phyloP scores from a whole-genome alignment of 2,113 vertebrate genomes.

The Xiphorhynchus elegans region DNA sequence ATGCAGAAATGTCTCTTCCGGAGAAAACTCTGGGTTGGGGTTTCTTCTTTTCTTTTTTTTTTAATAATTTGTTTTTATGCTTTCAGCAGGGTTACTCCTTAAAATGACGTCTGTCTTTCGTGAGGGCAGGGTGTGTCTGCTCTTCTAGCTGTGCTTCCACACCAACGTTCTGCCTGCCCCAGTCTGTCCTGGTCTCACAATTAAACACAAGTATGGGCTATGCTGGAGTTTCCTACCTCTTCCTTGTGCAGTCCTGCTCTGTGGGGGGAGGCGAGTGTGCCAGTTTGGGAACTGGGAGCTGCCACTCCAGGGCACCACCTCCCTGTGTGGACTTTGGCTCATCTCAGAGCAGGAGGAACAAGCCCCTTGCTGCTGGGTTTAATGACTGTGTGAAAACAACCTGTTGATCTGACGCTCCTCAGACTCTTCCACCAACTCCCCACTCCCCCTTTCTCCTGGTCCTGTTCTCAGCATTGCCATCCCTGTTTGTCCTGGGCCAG shows the following conservation, averaged over 20 bases:
- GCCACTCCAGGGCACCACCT: not conserved
- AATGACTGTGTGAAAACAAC: not conserved
- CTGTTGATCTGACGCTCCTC: not conserved
- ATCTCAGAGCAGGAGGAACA: not conserved
- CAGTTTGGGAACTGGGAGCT: not conserved
- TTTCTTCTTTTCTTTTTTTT: not conserved
- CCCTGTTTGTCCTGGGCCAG: not conserved
- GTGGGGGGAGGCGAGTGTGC: not conserved
- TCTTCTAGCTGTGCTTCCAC: conserved; percentile 54
- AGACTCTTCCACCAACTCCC: not conserved
- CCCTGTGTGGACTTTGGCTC: not conserved
- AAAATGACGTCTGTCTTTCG: not conserved
- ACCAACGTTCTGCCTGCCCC: conserved; percentile 1
- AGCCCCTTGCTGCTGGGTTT: not conserved
- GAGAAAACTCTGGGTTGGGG: not conserved
- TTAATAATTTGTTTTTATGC: not conserved
- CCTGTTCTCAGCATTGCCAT: not conserved
- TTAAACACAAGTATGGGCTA: conserved; percentile 59
- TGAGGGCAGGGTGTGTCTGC: conserved; percentile 29
- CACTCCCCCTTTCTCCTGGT: not conserved
- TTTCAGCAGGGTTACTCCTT: conserved; percentile 32
- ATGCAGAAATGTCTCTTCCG: not conserved
- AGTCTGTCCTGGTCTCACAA: conserved; percentile 28
- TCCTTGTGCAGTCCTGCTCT: not conserved
- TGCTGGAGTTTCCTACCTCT: not conserved